phyloP scores from a whole-genome alignment of 1,140 invertebrate genomes.

The Zophobas atratus region DNA sequence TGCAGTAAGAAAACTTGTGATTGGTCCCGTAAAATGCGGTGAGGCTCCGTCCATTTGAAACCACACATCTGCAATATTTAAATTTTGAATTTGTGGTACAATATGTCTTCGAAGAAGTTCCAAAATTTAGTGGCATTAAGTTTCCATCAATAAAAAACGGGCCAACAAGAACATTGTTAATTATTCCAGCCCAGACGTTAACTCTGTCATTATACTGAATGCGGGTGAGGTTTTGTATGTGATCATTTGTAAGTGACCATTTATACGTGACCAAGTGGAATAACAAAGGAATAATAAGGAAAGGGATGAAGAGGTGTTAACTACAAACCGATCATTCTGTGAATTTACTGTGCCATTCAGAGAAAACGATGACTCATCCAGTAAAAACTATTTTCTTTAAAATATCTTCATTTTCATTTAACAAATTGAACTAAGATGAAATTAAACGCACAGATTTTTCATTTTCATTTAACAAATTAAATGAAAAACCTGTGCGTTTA shows the following conservation, averaged over 20 bases:
- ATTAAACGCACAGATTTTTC: not conserved
- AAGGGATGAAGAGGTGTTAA: not conserved
- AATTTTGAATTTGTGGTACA: not conserved
- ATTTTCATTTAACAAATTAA: not conserved
- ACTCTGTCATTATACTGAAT: no score
- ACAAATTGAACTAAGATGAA: not conserved
- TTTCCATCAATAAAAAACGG: not conserved
- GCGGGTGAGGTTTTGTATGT: no score
- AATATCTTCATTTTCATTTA: not conserved
- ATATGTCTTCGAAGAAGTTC: not conserved
- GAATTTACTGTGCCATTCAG: not conserved
- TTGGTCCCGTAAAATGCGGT: not conserved
- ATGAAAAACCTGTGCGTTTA: not conserved
- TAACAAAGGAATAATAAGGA: no score
- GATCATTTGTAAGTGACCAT: no score
- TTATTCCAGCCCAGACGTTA: no score
- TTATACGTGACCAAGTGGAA: no score
- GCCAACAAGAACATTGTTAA: not conserved
- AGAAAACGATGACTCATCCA: not conserved
- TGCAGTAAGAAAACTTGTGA: not conserved
- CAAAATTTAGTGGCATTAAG: not conserved
- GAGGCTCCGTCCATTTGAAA: not conserved
- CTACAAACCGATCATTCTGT: not conserved
- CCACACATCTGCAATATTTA: not conserved
- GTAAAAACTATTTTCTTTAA: not conserved